Evolutionary conservation across 2,888 invertebrate species (phyloP).

Genomic region (Drosophila melanosoma): DNA sequence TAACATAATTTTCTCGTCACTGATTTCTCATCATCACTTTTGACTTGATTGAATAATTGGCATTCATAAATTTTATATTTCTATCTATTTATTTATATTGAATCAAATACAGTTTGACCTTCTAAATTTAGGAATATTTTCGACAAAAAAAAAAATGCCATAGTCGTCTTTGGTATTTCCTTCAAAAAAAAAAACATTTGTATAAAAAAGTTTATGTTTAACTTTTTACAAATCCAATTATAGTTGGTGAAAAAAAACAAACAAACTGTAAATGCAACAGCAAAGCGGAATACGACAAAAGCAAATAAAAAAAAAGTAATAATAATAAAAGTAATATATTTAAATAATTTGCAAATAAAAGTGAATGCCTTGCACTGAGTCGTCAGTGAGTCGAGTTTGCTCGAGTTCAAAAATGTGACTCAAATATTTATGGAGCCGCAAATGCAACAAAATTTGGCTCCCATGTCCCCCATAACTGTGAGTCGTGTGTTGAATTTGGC

Average conservation of each 20-base stretch:
- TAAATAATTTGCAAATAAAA: neutral
- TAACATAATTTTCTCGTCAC: slow-evolving; percentile 7
- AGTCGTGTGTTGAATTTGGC: slow-evolving; percentile 51
- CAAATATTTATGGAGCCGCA: slow-evolving; percentile 51
- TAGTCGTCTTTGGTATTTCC: neutral
- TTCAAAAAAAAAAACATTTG: neutral
- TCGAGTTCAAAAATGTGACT: slow-evolving; percentile 47
- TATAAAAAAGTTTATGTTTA: neutral
- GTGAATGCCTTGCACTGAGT: slow-evolving; percentile 23
- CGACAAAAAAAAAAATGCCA: neutral
- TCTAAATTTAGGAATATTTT: neutral
- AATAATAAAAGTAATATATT: neutral
- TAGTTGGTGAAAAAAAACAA: slow-evolving; percentile 12
- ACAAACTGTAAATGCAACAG: slow-evolving; percentile 10
- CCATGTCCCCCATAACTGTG: slow-evolving; percentile 10
- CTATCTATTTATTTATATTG: neutral
- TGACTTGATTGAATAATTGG: neutral
- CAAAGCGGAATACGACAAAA: slow-evolving; percentile 38
- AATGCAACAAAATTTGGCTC: slow-evolving; percentile 16
- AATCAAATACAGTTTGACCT: neutral
- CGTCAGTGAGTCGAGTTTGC: slow-evolving; percentile 25
- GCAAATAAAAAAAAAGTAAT: neutral
- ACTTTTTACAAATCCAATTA: slow-evolving; percentile 14
- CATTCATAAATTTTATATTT: neutral
- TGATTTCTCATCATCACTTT: slow-evolving; percentile 1